Base-by-base conservation (phyloP, 2,113 vertebrate genomes). In the Lathamus discolor region DNA sequence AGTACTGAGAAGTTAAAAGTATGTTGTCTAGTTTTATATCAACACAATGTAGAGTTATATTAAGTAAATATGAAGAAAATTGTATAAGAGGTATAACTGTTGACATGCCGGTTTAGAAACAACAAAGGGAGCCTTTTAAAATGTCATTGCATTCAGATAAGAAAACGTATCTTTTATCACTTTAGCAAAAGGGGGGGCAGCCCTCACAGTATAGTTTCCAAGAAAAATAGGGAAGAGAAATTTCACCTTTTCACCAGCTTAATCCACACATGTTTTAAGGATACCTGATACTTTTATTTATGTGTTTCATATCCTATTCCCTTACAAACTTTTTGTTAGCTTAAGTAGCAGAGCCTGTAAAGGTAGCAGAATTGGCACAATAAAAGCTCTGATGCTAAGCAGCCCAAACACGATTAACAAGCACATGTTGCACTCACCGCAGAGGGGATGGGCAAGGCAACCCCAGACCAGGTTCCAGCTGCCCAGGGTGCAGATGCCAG, bases 91-190 rank as follows among this genome's bases (percentile, higher is more conserved):
- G 96, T 96, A 97, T 96, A 97, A 97, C 96, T 98, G 97, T 96
- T 98, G 98, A 98, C 97, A 96, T 37, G 93, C 88, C 94, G 97
- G 93, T 98, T 97, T 98, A 98, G 96, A 93, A 92, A 92, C 91
- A 97, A 98, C 98, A 98, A 98, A 98, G 91, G 74, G 39, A 98
- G 83, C 97, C 98, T 98, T 98, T 98, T 98, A 98, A 98, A 97
- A 98, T 97, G 98, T 98, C 98, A 98, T 44, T 96, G 93, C 95
- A 93, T 96, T 97, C 93, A 95, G 94, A 95, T 97, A 98, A 97
- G 97, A 98, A 98, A 98, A 96, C 86, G 23, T 78, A 77, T 97
- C 97, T 98, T 98, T 98, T 98, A 97, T 98, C 98, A 98, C 97
- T 96, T 90, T 37, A 94, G 88, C 77, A 77, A 92, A 93, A 95